These are phyloP conservation scores for Emydura subglobosa DNA, from an alignment of 2,113 vertebrate species.

Conservation along the genomic window DNA sequence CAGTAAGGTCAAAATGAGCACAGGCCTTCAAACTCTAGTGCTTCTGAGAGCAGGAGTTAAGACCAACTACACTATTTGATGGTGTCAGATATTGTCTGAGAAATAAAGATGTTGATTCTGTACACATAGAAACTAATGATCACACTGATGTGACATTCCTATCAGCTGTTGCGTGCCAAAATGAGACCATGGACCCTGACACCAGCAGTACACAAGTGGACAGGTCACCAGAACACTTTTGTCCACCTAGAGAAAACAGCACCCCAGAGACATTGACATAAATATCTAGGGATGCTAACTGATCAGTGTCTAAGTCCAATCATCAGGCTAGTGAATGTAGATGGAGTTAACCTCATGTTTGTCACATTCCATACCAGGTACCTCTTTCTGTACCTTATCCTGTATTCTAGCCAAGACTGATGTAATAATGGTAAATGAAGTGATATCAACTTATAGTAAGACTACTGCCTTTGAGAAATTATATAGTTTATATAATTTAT, in stretches of 20 bases:
- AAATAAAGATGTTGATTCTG: not conserved
- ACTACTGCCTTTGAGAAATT: not conserved
- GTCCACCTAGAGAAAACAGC: not conserved
- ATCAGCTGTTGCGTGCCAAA: not conserved
- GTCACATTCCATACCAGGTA: fast-evolving
- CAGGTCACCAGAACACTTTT: not conserved
- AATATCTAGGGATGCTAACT: not conserved
- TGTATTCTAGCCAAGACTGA: not conserved
- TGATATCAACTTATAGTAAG: not conserved
- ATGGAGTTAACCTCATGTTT: not conserved
- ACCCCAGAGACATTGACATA: not conserved
- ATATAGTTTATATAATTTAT: not conserved
- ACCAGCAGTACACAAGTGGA: not conserved
- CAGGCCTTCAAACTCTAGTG: not conserved
- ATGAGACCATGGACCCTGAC: not conserved
- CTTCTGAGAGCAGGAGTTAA: not conserved
- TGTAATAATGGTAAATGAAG: not conserved
- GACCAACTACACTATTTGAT: not conserved
- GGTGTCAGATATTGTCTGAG: not conserved
- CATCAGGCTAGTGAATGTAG: not conserved
- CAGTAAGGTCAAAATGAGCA: not conserved
- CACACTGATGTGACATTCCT: not conserved
- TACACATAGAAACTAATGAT: not conserved
- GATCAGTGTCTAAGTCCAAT: not conserved
- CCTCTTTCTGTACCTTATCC: not conserved